Evolutionary conservation across 2,797 vertebrate genomes (phyloP).

Genomic region (Lepus oiostolus): DNA sequence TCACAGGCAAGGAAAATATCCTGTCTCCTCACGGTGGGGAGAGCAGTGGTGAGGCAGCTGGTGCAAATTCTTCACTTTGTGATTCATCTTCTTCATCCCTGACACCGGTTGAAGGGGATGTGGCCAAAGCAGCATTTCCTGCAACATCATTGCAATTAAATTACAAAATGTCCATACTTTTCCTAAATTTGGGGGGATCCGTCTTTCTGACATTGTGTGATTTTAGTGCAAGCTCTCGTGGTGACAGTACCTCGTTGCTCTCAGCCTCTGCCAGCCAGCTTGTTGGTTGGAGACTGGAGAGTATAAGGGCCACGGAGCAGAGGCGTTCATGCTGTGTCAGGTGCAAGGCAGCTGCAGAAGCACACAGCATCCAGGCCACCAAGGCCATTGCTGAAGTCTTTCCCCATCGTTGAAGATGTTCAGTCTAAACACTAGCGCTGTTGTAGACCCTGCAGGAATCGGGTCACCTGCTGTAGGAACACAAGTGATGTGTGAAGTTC

Average conservation of each 20-base stretch:
- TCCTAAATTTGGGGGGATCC: slow-evolving; percentile 32
- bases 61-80: not conserved
- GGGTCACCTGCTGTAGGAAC: not conserved
- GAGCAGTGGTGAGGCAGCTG: not conserved
- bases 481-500: not conserved
- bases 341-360: slow-evolving; percentile 65
- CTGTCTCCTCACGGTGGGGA: not conserved
- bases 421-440: not conserved
- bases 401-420: slow-evolving; percentile 57
- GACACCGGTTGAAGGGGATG: not conserved
- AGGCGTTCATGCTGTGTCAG: slow-evolving; percentile 69
- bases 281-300: slow-evolving; percentile 52
- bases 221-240: slow-evolving; percentile 12
- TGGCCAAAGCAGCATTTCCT: slow-evolving; percentile 14
- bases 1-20: slow-evolving; percentile 20
- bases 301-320: slow-evolving; percentile 47
- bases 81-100: not conserved
- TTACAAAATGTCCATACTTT: not conserved
- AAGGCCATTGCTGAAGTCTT: slow-evolving; percentile 38
- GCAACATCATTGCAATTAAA: not conserved
- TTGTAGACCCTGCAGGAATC: slow-evolving; percentile 40
- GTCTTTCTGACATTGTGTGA: not conserved
- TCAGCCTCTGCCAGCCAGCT: not conserved
- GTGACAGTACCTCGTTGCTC: not conserved
- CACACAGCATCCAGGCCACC: slow-evolving; percentile 14